Evolutionary conservation across 30 jellyfish, hydroid and myxozoan species (phyloP).

Genomic region (Aurelia sp.): DNA sequence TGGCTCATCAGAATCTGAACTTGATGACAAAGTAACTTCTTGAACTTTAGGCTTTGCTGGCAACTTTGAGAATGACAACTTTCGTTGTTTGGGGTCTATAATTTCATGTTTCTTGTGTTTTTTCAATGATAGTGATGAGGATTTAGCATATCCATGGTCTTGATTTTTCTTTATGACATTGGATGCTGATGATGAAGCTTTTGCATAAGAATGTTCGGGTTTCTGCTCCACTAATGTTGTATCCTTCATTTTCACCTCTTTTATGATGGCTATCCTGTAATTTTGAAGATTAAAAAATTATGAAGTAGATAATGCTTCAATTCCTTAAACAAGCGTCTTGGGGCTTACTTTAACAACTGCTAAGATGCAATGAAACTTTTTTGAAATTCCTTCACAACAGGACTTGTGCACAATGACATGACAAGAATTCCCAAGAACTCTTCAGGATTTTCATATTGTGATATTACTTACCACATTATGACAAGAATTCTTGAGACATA

Average conservation of each 20-base stretch:
- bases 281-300: no score
- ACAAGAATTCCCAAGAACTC: no score
- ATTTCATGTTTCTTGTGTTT: neutral
- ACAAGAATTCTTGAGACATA: no score
- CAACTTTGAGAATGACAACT: conserved; percentile 39
- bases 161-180: neutral
- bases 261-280: no score
- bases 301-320: no score
- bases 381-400: no score
- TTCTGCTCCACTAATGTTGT: neutral
- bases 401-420: no score
- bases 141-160: conserved; percentile 56
- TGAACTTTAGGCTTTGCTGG: conserved; percentile 27
- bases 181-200: neutral
- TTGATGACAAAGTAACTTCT: conserved; percentile 4
- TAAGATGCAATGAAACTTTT: no score
- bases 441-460: no score
- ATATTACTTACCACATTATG: no score
- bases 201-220: conserved; percentile 2
- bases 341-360: no score
- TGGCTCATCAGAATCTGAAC: conserved; percentile 85
- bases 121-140: neutral
- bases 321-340: no score
- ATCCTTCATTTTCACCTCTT: neutral
- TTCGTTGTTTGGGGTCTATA: conserved; percentile 54